Evolutionary conservation across 1,140 invertebrate species (phyloP).

Genomic region (Tetranychus urticae): DNA sequence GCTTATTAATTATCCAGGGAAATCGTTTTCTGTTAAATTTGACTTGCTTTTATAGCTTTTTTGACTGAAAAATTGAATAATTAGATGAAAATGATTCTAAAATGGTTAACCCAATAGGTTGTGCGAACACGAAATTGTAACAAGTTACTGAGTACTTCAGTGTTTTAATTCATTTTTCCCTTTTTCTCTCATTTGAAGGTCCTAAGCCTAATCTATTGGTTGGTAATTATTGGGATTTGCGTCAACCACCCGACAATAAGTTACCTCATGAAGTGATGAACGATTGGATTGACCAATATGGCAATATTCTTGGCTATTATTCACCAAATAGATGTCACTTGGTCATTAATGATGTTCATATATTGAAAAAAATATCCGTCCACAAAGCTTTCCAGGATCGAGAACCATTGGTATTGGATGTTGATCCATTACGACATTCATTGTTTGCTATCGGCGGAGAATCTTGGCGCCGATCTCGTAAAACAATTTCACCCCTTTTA

Average conservation of each 20-base stretch:
- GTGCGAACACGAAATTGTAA: too few relatives aligned
- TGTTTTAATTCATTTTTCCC: too few relatives aligned
- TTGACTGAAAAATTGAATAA: too few relatives aligned
- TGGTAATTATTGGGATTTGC: background rate
- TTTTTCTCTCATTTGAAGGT: background rate
- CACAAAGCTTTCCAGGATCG: slow-evolving; percentile 13
- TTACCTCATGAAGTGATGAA: slow-evolving; percentile 11
- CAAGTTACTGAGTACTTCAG: too few relatives aligned
- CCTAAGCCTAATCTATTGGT: background rate
- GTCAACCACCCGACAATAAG: background rate
- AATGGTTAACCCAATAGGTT: too few relatives aligned
- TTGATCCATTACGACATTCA: background rate
- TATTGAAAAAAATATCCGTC: slow-evolving; percentile 17
- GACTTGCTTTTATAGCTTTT: too few relatives aligned
- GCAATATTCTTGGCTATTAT: slow-evolving; percentile 20
- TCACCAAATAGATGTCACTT: slow-evolving; percentile 16
- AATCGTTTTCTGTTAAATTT: too few relatives aligned
- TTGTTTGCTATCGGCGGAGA: background rate
- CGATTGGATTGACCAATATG: slow-evolving; percentile 19
- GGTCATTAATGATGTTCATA: slow-evolving; percentile 17
- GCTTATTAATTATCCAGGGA: too few relatives aligned
- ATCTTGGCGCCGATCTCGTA: background rate
- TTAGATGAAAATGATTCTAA: too few relatives aligned
- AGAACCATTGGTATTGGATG: background rate
- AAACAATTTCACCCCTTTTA: background rate